These are phyloP conservation scores for Caenorhabditis japonica DNA, from an alignment of 2,888 invertebrate genomes.

Conservation along the genomic window DNA sequence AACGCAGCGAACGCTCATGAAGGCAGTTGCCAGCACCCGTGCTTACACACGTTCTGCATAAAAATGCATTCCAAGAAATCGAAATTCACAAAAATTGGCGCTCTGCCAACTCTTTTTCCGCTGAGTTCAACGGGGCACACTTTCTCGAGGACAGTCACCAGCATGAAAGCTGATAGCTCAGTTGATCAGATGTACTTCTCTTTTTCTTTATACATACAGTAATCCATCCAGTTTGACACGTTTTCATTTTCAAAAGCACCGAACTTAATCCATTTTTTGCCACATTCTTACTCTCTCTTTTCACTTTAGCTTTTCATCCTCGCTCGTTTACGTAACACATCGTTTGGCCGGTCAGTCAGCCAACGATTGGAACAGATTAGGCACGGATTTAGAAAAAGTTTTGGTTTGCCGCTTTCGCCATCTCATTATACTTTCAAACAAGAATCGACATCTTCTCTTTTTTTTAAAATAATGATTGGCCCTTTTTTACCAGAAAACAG, in stretches of 20 bases:
- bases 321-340: conserved; percentile 17
- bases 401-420: conserved; percentile 7
- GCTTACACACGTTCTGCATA: no score
- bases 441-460: conserved; percentile 11
- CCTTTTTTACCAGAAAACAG: no score
- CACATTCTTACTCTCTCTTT: conserved; percentile 9
- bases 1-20: no score
- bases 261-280: conserved; percentile 20
- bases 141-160: no score
- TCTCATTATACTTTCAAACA: conserved; percentile 36
- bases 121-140: no score
- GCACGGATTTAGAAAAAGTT: conserved; percentile 24
- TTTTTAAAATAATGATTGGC: no score
- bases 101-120: no score
- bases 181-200: no score
- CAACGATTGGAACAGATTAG: conserved; percentile 35
- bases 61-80: no score
- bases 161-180: no score
- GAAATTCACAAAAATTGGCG: no score
- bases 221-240: background rate
- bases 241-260: conserved; percentile 1
- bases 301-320: background rate
- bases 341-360: conserved; percentile 13
- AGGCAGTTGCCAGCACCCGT: no score
- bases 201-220: background rate